Evolutionary conservation across 2,888 invertebrate genomes (phyloP), one percentile per base, ranked within the genome.

Genomic region (Epinotia brunnichana): DNA sequence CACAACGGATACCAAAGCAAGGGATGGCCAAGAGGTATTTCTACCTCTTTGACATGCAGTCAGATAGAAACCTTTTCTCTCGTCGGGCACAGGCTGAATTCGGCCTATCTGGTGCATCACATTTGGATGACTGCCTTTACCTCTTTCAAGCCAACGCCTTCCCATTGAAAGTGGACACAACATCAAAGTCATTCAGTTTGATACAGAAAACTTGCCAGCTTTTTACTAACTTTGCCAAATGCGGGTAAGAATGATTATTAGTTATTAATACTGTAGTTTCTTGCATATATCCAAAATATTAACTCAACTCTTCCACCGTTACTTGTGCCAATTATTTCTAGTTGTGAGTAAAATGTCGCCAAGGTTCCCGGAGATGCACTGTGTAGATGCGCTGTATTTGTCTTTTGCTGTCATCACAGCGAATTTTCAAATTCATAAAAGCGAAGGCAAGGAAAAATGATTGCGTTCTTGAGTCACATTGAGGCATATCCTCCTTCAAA

Each of bases 181-280:
- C 72, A 13, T 59, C 63, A 7, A 70, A 74, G 29, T 64, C 64
- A 4, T 77, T 76, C 74, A 63, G 70, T 29, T 74, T 79, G 72
- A 73, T 78, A 13, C 57, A 75, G 11, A 74, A 74, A 17, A 66
- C 57, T 10, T 74, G 77, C n/a, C 60, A 60, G 9, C 24, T 79
- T 10, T 79, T 76, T 60, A 76, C 78, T 3, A 78, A 79, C 64
- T 79, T 79, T 63, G 76, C 78, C 11, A 79, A 78, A 75, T 76
- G 54, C 56, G 79, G 79, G 78, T 78, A 69, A 76, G 77, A 17
- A 24, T 5, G 21, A 10, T 29, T 63, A 19, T 1, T 21, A 17
- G 2, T 24, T 19, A 13, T 9, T 15, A 4, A 21, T 2, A 13
- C 17, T 9, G 5, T n/a, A 44, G 13, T 68, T 21, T 19, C 41